These are phyloP conservation scores for Drosophila nikananu DNA, from an alignment of 1,140 invertebrate genomes.

Conservation along the genomic window DNA sequence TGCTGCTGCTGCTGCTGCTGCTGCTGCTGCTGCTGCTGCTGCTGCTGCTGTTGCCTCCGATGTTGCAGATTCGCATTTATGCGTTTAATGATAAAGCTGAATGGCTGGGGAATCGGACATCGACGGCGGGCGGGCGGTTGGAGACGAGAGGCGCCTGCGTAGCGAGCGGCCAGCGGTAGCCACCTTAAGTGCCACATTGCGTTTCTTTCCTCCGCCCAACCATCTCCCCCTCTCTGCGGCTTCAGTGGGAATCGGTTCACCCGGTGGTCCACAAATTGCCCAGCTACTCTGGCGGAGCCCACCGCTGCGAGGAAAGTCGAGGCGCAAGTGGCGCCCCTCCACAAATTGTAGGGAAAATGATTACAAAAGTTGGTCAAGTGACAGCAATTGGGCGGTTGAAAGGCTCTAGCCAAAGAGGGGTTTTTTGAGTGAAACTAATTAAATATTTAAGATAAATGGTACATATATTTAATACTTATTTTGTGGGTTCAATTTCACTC, in stretches of 20 bases:
- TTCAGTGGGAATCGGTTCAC: conserved; percentile 20
- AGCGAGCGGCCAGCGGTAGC: conserved; percentile 72
- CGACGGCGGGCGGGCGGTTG: conserved; percentile 6
- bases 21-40: conserved; percentile 6
- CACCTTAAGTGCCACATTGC: conserved; percentile 79
- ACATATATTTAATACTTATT: neutral
- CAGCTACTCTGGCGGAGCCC: neutral
- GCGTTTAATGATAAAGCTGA: conserved; percentile 81
- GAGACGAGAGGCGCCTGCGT: conserved; percentile 49
- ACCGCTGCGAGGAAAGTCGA: conserved; percentile 14
- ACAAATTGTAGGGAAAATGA: conserved; percentile 2
- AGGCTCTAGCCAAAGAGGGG: too few relatives aligned
- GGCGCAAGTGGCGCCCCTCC: neutral
- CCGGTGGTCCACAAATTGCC: conserved; percentile 44
- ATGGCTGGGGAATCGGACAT: conserved; percentile 40
- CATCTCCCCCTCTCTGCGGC: too few relatives aligned
- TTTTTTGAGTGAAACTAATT: neutral
- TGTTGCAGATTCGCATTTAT: conserved; percentile 80
- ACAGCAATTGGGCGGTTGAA: neutral
- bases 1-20: conserved; percentile 5
- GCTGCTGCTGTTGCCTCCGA: conserved; percentile 11
- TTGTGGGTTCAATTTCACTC: neutral
- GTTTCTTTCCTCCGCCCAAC: conserved; percentile 18
- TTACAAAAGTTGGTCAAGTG: conserved; percentile 11
- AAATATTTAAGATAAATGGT: neutral